Evolutionary conservation across 2,888 invertebrate genomes (phyloP).

Genomic region (Rapana venosa): DNA sequence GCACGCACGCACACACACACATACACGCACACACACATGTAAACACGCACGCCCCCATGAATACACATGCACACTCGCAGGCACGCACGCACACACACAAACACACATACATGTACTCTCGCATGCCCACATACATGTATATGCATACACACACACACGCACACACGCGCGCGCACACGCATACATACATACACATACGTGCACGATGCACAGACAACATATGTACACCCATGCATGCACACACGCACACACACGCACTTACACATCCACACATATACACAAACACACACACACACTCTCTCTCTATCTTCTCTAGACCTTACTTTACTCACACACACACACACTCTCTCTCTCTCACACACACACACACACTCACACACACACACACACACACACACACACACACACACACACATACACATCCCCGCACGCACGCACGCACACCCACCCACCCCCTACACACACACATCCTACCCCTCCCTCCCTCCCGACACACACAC

Average conservation of each 20-base stretch:
- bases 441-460: no score
- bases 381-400: no score
- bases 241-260: neutral
- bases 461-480: no score
- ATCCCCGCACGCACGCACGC: no score
- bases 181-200: constrained; percentile 4
- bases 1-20: neutral
- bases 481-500: no score
- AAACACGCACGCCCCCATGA: neutral
- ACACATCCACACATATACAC: neutral
- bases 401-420: no score
- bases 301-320: no score
- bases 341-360: no score
- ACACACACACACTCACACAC: no score
- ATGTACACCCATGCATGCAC: neutral
- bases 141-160: neutral
- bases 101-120: constrained; percentile 9
- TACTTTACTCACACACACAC: neutral
- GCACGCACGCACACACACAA: constrained; percentile 12
- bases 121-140: neutral
- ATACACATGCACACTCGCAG: neutral
- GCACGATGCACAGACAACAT: no score
- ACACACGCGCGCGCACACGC: neutral
- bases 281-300: neutral
- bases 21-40: neutral